These are phyloP conservation scores for Antheraea assamensis DNA, from an alignment of 2,888 invertebrate species.

Conservation along the genomic window DNA sequence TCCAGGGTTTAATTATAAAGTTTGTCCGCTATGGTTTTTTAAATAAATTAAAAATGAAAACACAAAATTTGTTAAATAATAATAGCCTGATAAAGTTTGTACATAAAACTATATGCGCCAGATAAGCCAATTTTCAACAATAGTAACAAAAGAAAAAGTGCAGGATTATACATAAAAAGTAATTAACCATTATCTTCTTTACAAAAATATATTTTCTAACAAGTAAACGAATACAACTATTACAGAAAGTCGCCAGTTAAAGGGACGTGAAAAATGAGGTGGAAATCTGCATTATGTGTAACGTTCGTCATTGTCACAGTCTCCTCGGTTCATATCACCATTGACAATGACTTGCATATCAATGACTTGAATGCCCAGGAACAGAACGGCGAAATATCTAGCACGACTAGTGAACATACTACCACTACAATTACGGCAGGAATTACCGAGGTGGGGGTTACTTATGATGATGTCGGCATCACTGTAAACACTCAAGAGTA, in stretches of 20 bases:
- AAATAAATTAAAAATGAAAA: too few species aligned
- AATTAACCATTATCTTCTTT: not conserved
- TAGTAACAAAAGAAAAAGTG: too few species aligned
- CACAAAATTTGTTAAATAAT: too few species aligned
- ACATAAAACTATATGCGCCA: too few species aligned
- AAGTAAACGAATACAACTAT: constrained; percentile 17
- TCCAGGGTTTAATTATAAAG: too few species aligned
- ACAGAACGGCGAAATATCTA: constrained; percentile 11
- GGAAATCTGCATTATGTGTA: constrained; percentile 36
- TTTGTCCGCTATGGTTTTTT: too few species aligned
- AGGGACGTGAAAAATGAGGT: constrained; percentile 40
- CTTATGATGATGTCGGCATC: not conserved
- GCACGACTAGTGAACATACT: not conserved
- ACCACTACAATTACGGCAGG: not conserved
- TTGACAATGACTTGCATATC: constrained; percentile 2
- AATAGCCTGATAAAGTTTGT: too few species aligned
- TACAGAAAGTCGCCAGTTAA: constrained; percentile 31
- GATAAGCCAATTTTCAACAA: too few species aligned
- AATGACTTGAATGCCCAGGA: not conserved
- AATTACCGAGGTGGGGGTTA: not conserved
- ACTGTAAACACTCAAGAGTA: not conserved
- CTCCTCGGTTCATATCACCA: constrained; percentile 25
- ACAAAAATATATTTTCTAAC: not conserved
- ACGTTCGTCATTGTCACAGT: constrained; percentile 28
- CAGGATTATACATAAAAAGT: too few species aligned